These are phyloP conservation scores for Athalia cordata DNA, from an alignment of 2,888 invertebrate species.

Conservation along the genomic window DNA sequence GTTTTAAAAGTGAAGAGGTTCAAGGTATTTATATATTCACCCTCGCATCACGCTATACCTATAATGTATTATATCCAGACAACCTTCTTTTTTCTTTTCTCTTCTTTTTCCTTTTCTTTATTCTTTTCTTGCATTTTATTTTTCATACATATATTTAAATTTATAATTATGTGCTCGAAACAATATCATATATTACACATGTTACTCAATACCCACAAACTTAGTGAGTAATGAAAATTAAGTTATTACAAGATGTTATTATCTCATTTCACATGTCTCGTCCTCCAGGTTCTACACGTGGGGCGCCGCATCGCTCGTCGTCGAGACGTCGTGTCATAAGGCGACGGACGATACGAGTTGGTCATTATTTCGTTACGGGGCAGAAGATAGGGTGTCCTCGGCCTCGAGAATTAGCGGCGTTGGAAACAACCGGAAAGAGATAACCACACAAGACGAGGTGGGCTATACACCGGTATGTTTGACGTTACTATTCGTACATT, in stretches of 20 bases:
- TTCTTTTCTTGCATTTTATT: no score
- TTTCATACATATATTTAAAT: no score
- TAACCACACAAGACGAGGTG: constrained; percentile 12
- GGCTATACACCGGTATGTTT: neutral
- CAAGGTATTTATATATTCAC: constrained; percentile 8
- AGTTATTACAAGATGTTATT: constrained; percentile 14
- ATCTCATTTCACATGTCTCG: neutral
- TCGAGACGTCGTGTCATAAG: constrained; percentile 12
- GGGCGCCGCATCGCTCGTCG: neutral
- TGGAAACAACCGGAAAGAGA: constrained; percentile 27
- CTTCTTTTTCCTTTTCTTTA: no score
- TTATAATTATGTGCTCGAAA: no score
- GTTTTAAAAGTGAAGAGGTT: constrained; percentile 11
- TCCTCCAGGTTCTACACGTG: neutral
- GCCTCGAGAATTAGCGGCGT: constrained; percentile 32
- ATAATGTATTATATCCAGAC: no score
- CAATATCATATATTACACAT: no score
- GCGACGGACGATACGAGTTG: no score
- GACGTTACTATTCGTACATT: neutral
- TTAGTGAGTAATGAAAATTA: neutral
- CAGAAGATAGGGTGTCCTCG: constrained; percentile 34
- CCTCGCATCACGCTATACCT: no score
- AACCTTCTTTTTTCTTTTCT: no score
- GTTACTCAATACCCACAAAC: neutral
- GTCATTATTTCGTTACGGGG: constrained; percentile 37